phyloP scores from a whole-genome alignment of 2,888 invertebrate species.

The Dryadula phaetusa region DNA sequence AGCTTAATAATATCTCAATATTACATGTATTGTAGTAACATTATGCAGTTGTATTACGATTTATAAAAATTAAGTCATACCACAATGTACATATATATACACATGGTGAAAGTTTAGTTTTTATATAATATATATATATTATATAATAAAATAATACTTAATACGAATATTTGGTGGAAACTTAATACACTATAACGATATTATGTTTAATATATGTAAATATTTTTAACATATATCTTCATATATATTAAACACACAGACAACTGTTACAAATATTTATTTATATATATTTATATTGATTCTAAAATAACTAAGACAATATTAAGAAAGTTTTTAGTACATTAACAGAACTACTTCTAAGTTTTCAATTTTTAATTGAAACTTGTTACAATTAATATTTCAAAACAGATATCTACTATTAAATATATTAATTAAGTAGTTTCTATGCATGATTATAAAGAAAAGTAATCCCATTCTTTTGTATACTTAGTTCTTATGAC shows the following conservation, averaged over 20 bases:
- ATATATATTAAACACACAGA: not conserved
- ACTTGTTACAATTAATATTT: not conserved
- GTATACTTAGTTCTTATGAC: not conserved
- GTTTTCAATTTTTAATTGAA: too few relatives aligned
- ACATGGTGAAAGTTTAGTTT: slow-evolving; percentile 17
- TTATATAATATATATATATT: too few relatives aligned
- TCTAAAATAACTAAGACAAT: too few relatives aligned
- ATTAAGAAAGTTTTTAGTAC: too few relatives aligned
- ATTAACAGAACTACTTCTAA: too few relatives aligned
- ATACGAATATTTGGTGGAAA: slow-evolving; percentile 5
- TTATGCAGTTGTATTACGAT: slow-evolving; percentile 43
- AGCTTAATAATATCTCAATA: too few relatives aligned
- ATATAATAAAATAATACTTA: not conserved
- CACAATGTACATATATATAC: slow-evolving; percentile 39
- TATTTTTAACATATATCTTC: not conserved
- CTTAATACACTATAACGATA: not conserved
- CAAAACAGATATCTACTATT: not conserved
- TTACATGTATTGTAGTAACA: not conserved
- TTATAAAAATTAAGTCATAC: slow-evolving; percentile 25
- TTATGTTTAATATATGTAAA: not conserved
- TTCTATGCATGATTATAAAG: not conserved
- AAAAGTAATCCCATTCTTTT: not conserved
- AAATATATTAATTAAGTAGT: not conserved
- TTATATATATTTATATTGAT: not conserved
- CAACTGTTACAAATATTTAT: not conserved